phyloP scores from a whole-genome alignment of 2,113 vertebrate genomes.

The Lepisosteus osseus region DNA sequence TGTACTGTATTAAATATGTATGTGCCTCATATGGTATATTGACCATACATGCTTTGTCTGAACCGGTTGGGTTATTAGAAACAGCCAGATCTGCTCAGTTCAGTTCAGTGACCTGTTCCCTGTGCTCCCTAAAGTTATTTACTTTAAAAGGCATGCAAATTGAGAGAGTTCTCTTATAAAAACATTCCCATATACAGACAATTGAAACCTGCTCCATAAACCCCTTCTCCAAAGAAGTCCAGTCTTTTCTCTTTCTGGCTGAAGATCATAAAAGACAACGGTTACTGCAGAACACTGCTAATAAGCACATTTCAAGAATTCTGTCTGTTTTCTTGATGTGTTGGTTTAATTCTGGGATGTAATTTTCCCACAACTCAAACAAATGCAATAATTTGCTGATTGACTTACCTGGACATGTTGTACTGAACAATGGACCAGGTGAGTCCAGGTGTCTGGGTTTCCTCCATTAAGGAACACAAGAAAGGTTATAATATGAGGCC shows the following conservation, averaged over 20 bases:
- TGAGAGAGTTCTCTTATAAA: too few relatives aligned
- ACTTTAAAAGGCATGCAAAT: slow-evolving; percentile 3
- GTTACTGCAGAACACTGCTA: not conserved
- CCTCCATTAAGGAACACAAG: too few relatives aligned
- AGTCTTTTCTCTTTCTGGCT: not conserved
- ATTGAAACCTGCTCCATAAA: too few relatives aligned
- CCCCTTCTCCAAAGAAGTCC: too few relatives aligned
- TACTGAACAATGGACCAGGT: not conserved
- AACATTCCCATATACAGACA: not conserved
- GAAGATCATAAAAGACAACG: not conserved
- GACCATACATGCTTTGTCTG: slow-evolving; percentile 15
- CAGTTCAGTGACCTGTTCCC: not conserved
- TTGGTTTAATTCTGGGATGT: not conserved
- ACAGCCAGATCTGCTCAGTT: slow-evolving; percentile 7
- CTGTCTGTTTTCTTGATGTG: not conserved
- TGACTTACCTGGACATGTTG: not conserved
- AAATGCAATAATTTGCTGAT: slow-evolving; percentile 2
- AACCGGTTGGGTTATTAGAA: slow-evolving; percentile 9
- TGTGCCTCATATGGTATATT: not conserved
- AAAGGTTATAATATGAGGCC: too few relatives aligned
- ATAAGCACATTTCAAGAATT: not conserved
- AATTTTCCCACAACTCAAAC: slow-evolving; percentile 8
- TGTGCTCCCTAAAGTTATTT: not conserved
- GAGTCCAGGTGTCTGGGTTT: too few relatives aligned
- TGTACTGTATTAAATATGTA: slow-evolving; percentile 16